Evolutionary conservation across 2,888 invertebrate species (phyloP), one percentile per base, ranked within the genome.

Genomic region (Polymixis lichenea): DNA sequence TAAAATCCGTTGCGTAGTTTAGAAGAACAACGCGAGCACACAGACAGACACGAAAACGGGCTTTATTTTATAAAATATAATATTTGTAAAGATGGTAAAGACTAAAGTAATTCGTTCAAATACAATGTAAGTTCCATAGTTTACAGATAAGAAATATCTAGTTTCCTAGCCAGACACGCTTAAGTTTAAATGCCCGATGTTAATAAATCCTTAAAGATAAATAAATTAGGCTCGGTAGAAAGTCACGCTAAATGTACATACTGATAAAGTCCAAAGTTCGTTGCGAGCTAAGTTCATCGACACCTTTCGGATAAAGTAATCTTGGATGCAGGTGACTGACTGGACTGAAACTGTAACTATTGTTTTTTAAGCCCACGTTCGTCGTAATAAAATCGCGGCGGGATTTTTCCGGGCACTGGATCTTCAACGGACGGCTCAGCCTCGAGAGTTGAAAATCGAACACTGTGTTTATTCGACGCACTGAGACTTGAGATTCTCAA

Each of bases 61-160:
- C n/a, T n/a, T n/a, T n/a, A n/a, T n/a, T n/a, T n/a, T n/a, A n/a
- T n/a, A n/a, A n/a, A n/a, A n/a, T n/a, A n/a, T n/a, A 32, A 32
- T 32, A 32, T 32, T 3, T 32, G 32, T 32, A 32, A 32, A 32
- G 32, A 32, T 32, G 4, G 53, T 53, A 55, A 1, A n/a, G 53
- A 5, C 8, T 2, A 32, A 28, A 49, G 19, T 58, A 61, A 55
- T 28, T 64, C 56, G 6, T 66, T 61, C 17, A 17, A n/a, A 53
- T 22, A 80, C 67, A 79, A 53, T 74, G 68, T 80, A 64, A 58
- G 9, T 61, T 61, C 7, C n/a, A n/a, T n/a, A n/a, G n/a, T n/a
- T n/a, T n/a, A n/a, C n/a, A n/a, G n/a, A n/a, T n/a, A n/a, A n/a
- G n/a, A n/a, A n/a, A 56, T 68, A 73, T 74, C 53, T 68, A 55